A percentile compares a stretch with the other conserved stretches of the same genome.
phyloP scores from a whole-genome alignment of 2,113 vertebrate genomes.

The Illadopsis cleaveri region DNA sequence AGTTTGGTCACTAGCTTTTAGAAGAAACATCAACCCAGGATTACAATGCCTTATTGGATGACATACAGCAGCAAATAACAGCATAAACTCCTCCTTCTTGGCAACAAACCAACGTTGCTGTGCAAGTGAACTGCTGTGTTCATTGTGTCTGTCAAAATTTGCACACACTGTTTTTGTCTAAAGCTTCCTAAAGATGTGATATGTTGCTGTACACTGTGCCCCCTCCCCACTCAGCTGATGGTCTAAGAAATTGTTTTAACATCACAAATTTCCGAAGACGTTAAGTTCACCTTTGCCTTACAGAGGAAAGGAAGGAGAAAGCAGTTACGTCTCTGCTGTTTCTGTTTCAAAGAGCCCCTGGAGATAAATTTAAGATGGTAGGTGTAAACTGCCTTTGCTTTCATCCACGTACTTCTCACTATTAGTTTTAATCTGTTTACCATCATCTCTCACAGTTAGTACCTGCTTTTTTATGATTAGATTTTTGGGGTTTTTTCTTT shows the following conservation, averaged over 20 bases:
- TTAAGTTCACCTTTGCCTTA: background rate
- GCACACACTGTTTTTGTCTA: background rate
- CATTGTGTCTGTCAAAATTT: background rate
- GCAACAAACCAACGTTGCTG: background rate
- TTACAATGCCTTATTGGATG: background rate
- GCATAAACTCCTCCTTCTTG: background rate
- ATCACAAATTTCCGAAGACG: background rate
- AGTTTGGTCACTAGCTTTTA: background rate
- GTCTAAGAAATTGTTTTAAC: background rate
- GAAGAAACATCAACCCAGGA: background rate
- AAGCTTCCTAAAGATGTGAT: background rate
- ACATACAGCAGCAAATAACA: background rate
- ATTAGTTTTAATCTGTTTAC: constrained; percentile 12
- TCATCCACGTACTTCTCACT: background rate
- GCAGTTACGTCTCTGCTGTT: background rate
- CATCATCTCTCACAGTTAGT: background rate
- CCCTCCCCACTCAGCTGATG: background rate
- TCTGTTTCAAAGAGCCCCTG: constrained; percentile 2
- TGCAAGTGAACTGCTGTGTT: background rate
- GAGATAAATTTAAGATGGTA: background rate
- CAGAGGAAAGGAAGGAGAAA: background rate
- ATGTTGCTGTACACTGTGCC: background rate
- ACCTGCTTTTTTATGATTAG: background rate
- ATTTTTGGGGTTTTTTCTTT: background rate
- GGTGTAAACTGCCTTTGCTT: background rate